These are phyloP conservation scores for Tanypteryx hageni DNA, from an alignment of 2,888 invertebrate species.

Conservation along the genomic window DNA sequence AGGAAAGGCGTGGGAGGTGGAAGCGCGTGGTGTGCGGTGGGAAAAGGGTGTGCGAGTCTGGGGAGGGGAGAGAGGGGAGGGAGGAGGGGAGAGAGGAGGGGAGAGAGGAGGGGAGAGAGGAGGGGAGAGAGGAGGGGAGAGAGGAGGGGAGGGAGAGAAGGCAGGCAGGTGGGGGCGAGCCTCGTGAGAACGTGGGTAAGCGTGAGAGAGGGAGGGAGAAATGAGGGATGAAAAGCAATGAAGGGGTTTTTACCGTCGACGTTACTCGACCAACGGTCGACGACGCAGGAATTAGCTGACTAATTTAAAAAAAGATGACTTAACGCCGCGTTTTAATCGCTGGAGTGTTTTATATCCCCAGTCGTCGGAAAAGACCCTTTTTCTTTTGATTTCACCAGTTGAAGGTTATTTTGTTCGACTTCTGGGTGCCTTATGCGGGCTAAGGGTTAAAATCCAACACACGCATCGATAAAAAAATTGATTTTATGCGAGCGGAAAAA, in stretches of 20 bases:
- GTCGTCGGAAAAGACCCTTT: not conserved
- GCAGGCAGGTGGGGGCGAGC: no score
- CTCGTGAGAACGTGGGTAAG: no score
- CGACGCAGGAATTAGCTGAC: no score
- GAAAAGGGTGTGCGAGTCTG: not conserved
- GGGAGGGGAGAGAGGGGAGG: not conserved
- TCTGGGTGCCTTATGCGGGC: not conserved
- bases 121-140: not conserved
- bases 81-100: not conserved
- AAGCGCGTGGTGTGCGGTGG: not conserved
- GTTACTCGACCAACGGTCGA: no score
- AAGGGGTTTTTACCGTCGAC: no score
- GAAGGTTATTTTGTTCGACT: not conserved
- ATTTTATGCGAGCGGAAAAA: not conserved
- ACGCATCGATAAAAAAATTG: not conserved
- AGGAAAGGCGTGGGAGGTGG: not conserved
- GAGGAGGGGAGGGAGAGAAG: no score
- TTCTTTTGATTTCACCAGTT: not conserved
- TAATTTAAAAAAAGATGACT: no score
- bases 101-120: not conserved
- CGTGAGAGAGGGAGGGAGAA: no score
- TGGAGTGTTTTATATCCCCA: no score
- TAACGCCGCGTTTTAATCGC: no score
- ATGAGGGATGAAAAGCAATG: no score
- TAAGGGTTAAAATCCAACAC: not conserved